These are phyloP conservation scores for Xestobium rufovillosum DNA, from an alignment of 2,888 invertebrate genomes.

Conservation along the genomic window DNA sequence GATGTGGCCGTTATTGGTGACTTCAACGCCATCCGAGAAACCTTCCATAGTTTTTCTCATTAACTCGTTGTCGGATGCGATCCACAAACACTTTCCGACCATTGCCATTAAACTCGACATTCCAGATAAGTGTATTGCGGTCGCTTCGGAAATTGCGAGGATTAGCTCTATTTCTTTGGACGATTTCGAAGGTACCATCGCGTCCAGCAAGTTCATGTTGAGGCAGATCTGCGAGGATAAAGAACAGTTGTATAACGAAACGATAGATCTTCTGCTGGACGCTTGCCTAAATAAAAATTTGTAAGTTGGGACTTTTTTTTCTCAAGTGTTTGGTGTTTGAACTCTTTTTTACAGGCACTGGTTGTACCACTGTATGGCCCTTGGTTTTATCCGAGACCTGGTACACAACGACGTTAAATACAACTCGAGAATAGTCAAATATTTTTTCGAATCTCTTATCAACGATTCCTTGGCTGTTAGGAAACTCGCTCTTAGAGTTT, in stretches of 20 bases:
- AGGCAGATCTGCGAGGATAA: conserved; percentile 43
- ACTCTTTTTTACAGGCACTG: conserved; percentile 55
- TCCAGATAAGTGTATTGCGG: conserved; percentile 46
- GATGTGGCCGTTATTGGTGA: conserved; percentile 73
- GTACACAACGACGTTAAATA: conserved; percentile 64
- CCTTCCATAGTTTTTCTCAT: conserved; percentile 65
- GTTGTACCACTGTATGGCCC: conserved; percentile 70
- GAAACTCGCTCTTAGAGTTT: conserved; percentile 56
- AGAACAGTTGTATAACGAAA: conserved; percentile 46
- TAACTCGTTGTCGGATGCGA: conserved; percentile 47
- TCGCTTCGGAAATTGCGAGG: conserved; percentile 45
- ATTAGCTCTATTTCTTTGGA: conserved; percentile 38
- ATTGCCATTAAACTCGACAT: conserved; percentile 53
- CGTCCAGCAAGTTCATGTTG: conserved; percentile 38
- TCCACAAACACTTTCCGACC: conserved; percentile 56
- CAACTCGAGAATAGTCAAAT: conserved; percentile 55
- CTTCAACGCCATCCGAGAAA: conserved; percentile 78
- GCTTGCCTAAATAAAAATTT: conserved; percentile 50
- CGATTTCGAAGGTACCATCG: conserved; percentile 40
- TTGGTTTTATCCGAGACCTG: conserved; percentile 63
- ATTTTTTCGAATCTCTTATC: conserved; percentile 57
- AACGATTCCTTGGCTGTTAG: conserved; percentile 77
- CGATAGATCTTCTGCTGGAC: conserved; percentile 46
- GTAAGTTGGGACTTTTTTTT: conserved; percentile 31
- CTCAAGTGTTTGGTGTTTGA: conserved; percentile 4